Percentiles rank a stretch among this genome's conserved stretches.
Conservation (phyloP, 2,797 vertebrate genomes). For the Coregonus sp. region DNA sequence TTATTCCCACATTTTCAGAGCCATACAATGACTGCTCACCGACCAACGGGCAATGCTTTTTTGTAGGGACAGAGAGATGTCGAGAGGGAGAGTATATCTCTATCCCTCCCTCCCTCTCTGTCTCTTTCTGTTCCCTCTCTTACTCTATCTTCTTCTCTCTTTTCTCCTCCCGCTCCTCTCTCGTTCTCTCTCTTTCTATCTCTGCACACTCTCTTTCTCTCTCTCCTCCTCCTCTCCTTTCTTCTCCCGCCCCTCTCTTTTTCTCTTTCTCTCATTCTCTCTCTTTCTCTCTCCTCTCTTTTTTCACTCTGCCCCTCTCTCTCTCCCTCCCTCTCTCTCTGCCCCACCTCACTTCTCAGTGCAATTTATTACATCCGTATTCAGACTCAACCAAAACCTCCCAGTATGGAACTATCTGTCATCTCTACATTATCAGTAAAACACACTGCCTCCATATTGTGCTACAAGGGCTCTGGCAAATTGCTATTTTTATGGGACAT, state of each 20-base stretch:
- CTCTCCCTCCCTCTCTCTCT: slow-evolving; percentile 32
- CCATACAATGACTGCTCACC: slow-evolving; percentile 84
- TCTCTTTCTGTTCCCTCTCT: slow-evolving; percentile 31
- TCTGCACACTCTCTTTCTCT: slow-evolving; percentile 43
- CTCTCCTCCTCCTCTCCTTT: slow-evolving; percentile 57
- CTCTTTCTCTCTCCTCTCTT: slow-evolving; percentile 10
- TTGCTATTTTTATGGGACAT: slow-evolving; percentile 90
- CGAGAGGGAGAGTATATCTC: slow-evolving; percentile 78
- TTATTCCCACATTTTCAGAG: slow-evolving; percentile 93
- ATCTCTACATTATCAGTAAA: slow-evolving; percentile 89
- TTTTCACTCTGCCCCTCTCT: slow-evolving; percentile 63
- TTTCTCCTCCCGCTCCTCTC: slow-evolving; percentile 51
- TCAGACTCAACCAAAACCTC: slow-evolving; percentile 79
- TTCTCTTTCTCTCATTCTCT: slow-evolving; percentile 44
- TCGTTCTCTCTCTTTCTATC: slow-evolving; percentile 41
- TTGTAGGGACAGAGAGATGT: slow-evolving; percentile 65
- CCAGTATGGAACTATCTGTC: slow-evolving; percentile 87
- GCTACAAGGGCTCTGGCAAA: slow-evolving; percentile 86
- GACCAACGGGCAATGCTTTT: slow-evolving; percentile 73
- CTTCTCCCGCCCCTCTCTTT: slow-evolving; percentile 61
- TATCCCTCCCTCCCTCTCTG: slow-evolving; percentile 43
- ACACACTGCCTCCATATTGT: slow-evolving; percentile 84
- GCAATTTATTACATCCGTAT: slow-evolving; percentile 85
- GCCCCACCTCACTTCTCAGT: slow-evolving; percentile 65
- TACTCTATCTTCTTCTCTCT: slow-evolving; percentile 36